Conservation (phyloP, 2,797 vertebrate species). For the Danio albolineatus region DNA sequence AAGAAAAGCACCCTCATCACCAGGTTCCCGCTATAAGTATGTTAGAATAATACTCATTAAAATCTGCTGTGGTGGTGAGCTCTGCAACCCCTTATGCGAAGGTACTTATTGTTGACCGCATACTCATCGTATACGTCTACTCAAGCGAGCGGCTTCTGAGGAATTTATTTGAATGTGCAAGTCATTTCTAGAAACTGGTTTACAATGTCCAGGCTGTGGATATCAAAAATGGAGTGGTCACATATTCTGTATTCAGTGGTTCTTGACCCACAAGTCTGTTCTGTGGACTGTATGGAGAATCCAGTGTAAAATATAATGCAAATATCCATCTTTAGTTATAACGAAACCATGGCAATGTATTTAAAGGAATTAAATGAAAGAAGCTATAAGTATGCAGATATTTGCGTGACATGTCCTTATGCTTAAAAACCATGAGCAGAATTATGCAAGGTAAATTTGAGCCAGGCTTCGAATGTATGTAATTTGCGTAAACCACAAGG, state of each 20-base stretch:
- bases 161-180: slow-evolving; percentile 68
- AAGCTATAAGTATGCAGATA: background rate
- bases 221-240: slow-evolving; percentile 74
- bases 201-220: slow-evolving; percentile 63
- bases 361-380: background rate
- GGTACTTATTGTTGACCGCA: slow-evolving; percentile 72
- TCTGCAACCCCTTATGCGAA: slow-evolving; percentile 60
- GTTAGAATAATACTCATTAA: slow-evolving; percentile 78
- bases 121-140: slow-evolving; percentile 71
- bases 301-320: background rate
- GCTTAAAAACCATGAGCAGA: background rate
- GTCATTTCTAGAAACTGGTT: slow-evolving; percentile 74
- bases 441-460: background rate
- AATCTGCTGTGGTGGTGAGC: slow-evolving; percentile 72
- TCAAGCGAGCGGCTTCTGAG: slow-evolving; percentile 64
- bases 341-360: background rate
- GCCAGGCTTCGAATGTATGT: background rate
- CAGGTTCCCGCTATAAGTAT: slow-evolving; percentile 75
- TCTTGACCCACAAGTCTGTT: slow-evolving; percentile 6
- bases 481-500: background rate
- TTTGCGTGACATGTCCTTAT: background rate
- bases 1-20: slow-evolving; percentile 71
- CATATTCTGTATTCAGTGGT: slow-evolving; percentile 16
- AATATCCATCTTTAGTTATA: background rate
- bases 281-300: slow-evolving; percentile 8